These are phyloP conservation scores for Schrankia costaestrigalis DNA, from an alignment of 2,888 invertebrate species.

Conservation along the genomic window DNA sequence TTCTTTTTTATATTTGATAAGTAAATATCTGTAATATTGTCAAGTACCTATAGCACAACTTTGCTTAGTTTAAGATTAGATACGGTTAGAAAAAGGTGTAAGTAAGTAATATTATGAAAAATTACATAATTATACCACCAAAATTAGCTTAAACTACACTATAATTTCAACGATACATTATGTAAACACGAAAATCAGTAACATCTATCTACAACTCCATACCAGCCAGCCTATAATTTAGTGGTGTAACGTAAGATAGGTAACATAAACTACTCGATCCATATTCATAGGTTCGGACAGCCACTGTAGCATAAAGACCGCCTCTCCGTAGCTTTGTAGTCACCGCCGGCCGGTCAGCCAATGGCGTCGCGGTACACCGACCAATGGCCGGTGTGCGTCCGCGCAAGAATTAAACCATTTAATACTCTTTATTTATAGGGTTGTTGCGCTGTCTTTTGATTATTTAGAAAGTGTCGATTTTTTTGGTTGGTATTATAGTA, in stretches of 20 bases:
- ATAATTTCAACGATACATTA: too few relatives aligned
- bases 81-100: too few relatives aligned
- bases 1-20: too few relatives aligned
- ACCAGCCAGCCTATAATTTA: too few relatives aligned
- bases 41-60: too few relatives aligned
- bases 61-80: too few relatives aligned
- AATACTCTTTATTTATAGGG: slow-evolving; percentile 57
- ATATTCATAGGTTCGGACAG: slow-evolving; percentile 66
- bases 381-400: slow-evolving; percentile 61
- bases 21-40: too few relatives aligned
- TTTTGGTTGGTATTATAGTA: not conserved
- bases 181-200: too few relatives aligned
- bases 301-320: slow-evolving; percentile 52
- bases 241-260: slow-evolving; percentile 20
- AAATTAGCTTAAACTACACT: too few relatives aligned
- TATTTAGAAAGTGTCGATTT: slow-evolving; percentile 2
- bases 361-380: slow-evolving; percentile 48
- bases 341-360: slow-evolving; percentile 59
- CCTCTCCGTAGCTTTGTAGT: slow-evolving; percentile 66
- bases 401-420: slow-evolving; percentile 68
- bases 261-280: slow-evolving; percentile 45
- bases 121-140: too few relatives aligned
- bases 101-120: too few relatives aligned
- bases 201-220: too few relatives aligned
- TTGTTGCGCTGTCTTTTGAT: slow-evolving; percentile 27